Conservation (phyloP, 2,888 invertebrate species). For the Lasioglossum oenotherae region DNA sequence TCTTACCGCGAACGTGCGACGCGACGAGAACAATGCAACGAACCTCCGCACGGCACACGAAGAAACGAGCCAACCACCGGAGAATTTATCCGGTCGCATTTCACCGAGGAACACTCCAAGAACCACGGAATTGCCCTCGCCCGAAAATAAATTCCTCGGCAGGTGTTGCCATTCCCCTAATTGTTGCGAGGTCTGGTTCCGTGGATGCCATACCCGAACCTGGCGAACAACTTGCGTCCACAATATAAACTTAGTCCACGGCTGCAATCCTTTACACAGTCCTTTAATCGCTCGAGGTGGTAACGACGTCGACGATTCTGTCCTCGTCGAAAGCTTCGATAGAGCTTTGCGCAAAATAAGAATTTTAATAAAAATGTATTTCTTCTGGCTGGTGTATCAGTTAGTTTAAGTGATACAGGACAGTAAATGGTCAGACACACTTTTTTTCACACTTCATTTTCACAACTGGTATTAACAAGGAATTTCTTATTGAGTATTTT, state of each 20-base stretch:
- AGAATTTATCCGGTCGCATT: constrained; percentile 32
- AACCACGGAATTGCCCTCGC: constrained; percentile 10
- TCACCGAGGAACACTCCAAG: constrained; percentile 10
- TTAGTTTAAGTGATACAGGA: not conserved
- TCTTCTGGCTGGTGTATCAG: not conserved
- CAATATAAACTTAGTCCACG: not conserved
- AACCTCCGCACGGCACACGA: not conserved
- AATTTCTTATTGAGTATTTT: no score
- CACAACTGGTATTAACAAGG: no score
- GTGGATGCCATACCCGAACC: not conserved
- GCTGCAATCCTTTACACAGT: not conserved
- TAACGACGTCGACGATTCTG: not conserved
- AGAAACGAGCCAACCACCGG: not conserved
- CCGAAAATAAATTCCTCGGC: constrained; percentile 41
- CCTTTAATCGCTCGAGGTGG: not conserved
- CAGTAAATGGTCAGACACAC: not conserved
- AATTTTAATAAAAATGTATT: not conserved
- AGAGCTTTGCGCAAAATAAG: not conserved
- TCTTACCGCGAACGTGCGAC: not conserved
- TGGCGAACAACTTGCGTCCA: not conserved
- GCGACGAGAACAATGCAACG: not conserved
- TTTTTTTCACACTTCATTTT: not conserved
- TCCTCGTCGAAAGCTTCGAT: not conserved
- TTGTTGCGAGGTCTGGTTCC: constrained; percentile 23
- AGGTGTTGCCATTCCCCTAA: constrained; percentile 47